phyloP scores from a whole-genome alignment of 1,140 invertebrate genomes.

The Rhyzopertha dominica region DNA sequence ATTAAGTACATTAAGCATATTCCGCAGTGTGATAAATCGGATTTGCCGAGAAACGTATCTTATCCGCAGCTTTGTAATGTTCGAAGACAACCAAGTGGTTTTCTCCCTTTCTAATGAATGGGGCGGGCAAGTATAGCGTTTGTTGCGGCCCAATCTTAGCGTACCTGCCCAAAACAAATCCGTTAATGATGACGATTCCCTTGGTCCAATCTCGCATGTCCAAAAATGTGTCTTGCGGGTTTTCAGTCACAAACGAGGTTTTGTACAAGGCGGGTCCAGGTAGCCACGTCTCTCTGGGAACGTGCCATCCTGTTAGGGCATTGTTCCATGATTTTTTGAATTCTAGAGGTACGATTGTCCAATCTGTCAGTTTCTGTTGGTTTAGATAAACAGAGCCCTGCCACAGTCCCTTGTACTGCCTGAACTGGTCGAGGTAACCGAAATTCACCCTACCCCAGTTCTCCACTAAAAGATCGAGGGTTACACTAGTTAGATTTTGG shows the following conservation, averaged over 20 bases:
- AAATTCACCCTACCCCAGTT: slow-evolving; percentile 57
- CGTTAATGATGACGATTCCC: slow-evolving; percentile 62
- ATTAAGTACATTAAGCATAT: neutral
- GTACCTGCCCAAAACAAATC: slow-evolving; percentile 60
- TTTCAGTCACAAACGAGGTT: slow-evolving; percentile 26
- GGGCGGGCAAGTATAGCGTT: slow-evolving; percentile 56
- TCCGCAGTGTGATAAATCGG: slow-evolving; percentile 24
- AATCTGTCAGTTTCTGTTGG: slow-evolving; percentile 42
- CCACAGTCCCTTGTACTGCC: slow-evolving; percentile 51
- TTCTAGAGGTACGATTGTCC: slow-evolving; percentile 51
- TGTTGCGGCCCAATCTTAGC: slow-evolving; percentile 52
- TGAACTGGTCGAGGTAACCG: slow-evolving; percentile 45
- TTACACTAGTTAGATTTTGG: slow-evolving; percentile 28
- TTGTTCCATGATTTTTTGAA: slow-evolving; percentile 48
- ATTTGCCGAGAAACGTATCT: slow-evolving; percentile 24
- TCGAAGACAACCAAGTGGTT: slow-evolving; percentile 48
- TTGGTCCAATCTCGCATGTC: slow-evolving; percentile 49
- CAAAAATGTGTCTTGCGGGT: slow-evolving; percentile 38
- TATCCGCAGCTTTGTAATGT: slow-evolving; percentile 32
- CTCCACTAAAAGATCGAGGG: slow-evolving; percentile 55
- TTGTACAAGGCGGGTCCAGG: slow-evolving; percentile 39
- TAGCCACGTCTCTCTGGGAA: slow-evolving; percentile 4
- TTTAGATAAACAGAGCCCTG: slow-evolving; percentile 48
- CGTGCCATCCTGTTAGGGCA: slow-evolving; percentile 18
- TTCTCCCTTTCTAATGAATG: slow-evolving; percentile 49